Evolutionary conservation across 2,797 vertebrate species (phyloP).

Genomic region (Hipposideros larvatus): DNA sequence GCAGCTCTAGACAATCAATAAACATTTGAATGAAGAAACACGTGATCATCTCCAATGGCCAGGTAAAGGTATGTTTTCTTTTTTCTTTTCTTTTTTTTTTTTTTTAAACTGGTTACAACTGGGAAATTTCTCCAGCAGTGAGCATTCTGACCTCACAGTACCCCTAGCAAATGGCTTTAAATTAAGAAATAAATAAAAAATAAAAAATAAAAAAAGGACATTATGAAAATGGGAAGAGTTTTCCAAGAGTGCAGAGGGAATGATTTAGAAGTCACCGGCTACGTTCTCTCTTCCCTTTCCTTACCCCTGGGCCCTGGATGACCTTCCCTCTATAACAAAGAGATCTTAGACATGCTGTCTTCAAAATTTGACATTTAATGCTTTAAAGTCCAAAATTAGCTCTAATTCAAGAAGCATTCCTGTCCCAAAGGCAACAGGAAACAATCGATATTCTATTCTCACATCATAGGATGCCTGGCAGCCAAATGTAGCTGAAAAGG

Average conservation of each 20-base stretch:
- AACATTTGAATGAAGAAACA: neutral
- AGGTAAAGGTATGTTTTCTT: neutral
- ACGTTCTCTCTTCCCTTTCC: neutral
- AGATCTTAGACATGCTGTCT: constrained; percentile 65
- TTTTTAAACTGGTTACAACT: neutral
- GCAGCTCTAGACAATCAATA: neutral
- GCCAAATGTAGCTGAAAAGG: neutral
- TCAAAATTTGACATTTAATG: constrained; percentile 67
- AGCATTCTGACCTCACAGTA: neutral
- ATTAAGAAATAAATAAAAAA: neutral
- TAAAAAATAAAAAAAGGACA: neutral
- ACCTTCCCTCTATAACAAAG: constrained; percentile 64
- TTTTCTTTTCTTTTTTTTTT: neutral
- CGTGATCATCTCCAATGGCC: neutral
- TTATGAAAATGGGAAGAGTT: neutral
- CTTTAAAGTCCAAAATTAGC: constrained; percentile 71
- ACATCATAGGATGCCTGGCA: neutral
- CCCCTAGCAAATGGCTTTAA: neutral
- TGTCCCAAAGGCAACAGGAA: constrained; percentile 68
- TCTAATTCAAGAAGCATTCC: constrained; percentile 60
- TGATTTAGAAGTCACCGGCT: too few species aligned
- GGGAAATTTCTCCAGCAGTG: neutral
- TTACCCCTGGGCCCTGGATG: constrained; percentile 38
- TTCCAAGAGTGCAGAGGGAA: neutral
- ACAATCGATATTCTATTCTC: constrained; percentile 56